Evolutionary conservation across 2,113 vertebrate genomes (phyloP).

Genomic region (Podarcis cretensis): DNA sequence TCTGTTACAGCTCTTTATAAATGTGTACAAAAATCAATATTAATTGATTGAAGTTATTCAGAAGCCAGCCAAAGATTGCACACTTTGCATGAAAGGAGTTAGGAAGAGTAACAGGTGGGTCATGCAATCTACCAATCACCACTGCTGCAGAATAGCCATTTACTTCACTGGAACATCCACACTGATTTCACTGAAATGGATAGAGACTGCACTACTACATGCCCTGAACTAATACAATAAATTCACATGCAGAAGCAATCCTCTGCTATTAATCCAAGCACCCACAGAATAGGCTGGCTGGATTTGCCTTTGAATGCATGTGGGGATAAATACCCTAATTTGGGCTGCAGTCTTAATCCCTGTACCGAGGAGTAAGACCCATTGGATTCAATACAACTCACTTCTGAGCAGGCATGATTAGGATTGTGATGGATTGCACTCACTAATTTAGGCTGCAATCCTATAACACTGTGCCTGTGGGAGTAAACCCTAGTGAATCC

Average conservation of each 20-base stretch:
- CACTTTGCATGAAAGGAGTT: background rate
- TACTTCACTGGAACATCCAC: background rate
- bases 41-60: background rate
- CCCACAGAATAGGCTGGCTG: background rate
- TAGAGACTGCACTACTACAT: background rate
- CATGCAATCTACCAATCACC: background rate
- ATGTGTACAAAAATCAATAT: conserved; percentile 1
- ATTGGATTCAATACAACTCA: too few relatives aligned
- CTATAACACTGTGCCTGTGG: background rate
- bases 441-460: background rate
- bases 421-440: background rate
- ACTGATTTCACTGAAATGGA: background rate
- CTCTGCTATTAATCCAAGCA: background rate
- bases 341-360: background rate
- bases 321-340: background rate
- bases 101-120: background rate
- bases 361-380: too few relatives aligned
- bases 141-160: background rate
- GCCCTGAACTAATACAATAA: background rate
- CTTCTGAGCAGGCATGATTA: too few relatives aligned
- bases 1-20: background rate
- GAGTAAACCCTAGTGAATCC: background rate
- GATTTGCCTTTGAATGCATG: background rate
- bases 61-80: background rate
- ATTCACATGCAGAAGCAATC: background rate